Evolutionary conservation across 2,888 invertebrate genomes (phyloP).

Genomic region (Criorhina ranunculi): DNA sequence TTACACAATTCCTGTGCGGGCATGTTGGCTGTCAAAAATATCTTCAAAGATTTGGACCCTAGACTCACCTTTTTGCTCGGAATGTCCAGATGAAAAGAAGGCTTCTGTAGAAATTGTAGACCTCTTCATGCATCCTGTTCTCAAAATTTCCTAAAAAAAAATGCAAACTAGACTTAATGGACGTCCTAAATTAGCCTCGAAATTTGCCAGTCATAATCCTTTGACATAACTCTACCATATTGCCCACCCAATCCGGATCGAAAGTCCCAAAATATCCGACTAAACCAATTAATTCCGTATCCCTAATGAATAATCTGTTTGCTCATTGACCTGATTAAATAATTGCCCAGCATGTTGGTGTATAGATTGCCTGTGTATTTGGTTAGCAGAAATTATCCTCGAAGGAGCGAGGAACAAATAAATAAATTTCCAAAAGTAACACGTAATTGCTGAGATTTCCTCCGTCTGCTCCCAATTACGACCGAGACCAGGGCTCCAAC

Average conservation of each 20-base stretch:
- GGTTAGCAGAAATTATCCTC: constrained; percentile 29
- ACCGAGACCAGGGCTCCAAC: constrained; percentile 6
- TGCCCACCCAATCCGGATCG: background rate
- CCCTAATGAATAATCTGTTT: constrained; percentile 58
- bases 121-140: too few species aligned
- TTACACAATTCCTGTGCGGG: too few species aligned
- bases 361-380: constrained; percentile 1
- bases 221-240: background rate
- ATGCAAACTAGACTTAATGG: too few species aligned
- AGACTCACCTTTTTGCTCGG: too few species aligned
- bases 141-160: too few species aligned
- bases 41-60: too few species aligned
- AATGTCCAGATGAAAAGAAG: too few species aligned
- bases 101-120: too few species aligned
- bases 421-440: constrained; percentile 43
- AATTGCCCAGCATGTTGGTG: constrained; percentile 36
- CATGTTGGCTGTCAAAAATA: too few species aligned
- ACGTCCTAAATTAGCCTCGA: too few species aligned
- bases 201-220: background rate
- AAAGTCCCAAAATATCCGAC: constrained; percentile 30
- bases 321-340: constrained; percentile 59
- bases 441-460: constrained; percentile 45
- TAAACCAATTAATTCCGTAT: constrained; percentile 54
- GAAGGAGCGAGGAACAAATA: constrained; percentile 23
- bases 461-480: constrained; percentile 32